Evolutionary conservation across 2,797 vertebrate genomes (phyloP), one percentile per base, ranked within the genome.

Genomic region (Chloroceryle inda): DNA sequence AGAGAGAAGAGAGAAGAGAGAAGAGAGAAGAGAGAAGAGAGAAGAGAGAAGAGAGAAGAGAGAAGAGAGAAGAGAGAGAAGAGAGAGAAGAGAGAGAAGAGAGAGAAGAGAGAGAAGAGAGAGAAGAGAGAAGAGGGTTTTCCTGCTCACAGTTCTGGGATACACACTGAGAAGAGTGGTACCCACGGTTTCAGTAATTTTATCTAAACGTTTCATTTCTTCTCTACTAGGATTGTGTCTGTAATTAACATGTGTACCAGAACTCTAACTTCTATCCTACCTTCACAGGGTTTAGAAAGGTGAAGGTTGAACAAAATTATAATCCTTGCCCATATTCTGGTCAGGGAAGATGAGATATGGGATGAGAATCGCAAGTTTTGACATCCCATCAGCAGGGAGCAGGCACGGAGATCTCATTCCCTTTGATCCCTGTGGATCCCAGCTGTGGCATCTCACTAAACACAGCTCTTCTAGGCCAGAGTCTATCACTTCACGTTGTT

Each of bases 401-500:
- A 50, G 66, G n/a, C 61, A 6, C 14, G 23, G 64, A 38, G 35
- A 29, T 40, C 63, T 69, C 24, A 31, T n/a, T 88, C 52, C 24
- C 14, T 85, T 47, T 37, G 21, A 47, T 66, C 55, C 56, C 29
- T 44, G 61, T 38, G 74, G 13, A 44, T 53, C 64, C 64, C 42
- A 56, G 47, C 69, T 55, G 55, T 0, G 3, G n/a, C 26, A 49
- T 2, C 6, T 1, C 44, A 26, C 79, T 16, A 12, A 53, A 22
- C 2, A 0, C 0, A 0, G 5, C 74, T 64, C 19, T 69, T 29
- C 64, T 27, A 63, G 52, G 75, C 12, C 67, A 45, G 63, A 21
- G 9, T 38, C 33, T 3, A 1, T 17, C 15, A 0, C 23, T 47
- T 33, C 24, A 21, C 1, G 0, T 10, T 22, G 24, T n/a, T 31